Conservation (phyloP, 2,797 vertebrate genomes). For the Hephaestus fuliginosus region DNA sequence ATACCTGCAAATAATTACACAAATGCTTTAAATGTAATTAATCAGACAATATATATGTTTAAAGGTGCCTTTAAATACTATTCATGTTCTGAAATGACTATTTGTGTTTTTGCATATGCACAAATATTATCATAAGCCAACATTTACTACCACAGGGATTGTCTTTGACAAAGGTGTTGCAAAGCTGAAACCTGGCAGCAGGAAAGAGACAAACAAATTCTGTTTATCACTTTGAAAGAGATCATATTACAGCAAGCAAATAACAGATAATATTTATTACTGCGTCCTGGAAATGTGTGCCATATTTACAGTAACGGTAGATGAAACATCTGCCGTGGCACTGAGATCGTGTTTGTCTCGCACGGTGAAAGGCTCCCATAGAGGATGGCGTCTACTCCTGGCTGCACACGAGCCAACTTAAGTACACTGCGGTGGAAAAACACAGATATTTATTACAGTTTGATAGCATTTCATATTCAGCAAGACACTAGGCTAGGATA, state of each 20-base stretch:
- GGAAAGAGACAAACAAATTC: constrained; percentile 34
- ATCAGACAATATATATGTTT: too few species aligned
- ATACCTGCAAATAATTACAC: background rate
- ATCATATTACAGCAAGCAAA: constrained; percentile 47
- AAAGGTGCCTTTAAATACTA: background rate
- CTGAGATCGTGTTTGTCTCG: constrained; percentile 45
- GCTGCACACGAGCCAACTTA: background rate
- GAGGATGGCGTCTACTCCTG: constrained; percentile 14
- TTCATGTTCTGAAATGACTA: background rate
- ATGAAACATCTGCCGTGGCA: constrained; percentile 47
- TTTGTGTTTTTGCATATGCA: constrained; percentile 10
- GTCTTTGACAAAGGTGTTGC: constrained; percentile 13
- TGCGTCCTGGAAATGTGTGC: constrained; percentile 27
- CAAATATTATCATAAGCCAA: background rate
- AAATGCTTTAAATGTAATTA: background rate
- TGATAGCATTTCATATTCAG: constrained; percentile 33
- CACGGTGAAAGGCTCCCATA: constrained; percentile 2
- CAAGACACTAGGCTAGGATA: constrained; percentile 18
- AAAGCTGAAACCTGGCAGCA: constrained; percentile 37
- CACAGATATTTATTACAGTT: constrained; percentile 5
- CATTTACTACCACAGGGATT: constrained; percentile 25
- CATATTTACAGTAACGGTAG: constrained; percentile 51
- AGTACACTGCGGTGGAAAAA: background rate
- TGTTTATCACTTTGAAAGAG: constrained; percentile 44
- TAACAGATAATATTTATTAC: constrained; percentile 52